Evolutionary conservation across 2,113 vertebrate species (phyloP), one percentile per base, ranked within the genome.

Genomic region (Tachysurus vachellii): DNA sequence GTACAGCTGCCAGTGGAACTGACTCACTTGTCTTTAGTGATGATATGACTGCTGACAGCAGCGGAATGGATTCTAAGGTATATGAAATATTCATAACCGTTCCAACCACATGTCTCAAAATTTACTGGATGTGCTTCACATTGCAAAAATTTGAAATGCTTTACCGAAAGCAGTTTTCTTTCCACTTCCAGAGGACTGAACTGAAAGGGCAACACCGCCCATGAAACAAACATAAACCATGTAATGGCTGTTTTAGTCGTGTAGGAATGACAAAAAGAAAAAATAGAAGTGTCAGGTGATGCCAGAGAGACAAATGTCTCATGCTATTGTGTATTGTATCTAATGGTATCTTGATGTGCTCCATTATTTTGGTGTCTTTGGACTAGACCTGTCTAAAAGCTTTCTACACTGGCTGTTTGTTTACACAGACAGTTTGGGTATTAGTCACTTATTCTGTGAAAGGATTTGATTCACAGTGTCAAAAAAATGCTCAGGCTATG

Each of bases 1-100:
- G 16, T 71, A 23, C 66, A 84, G 53, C 66, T 71, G 66, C 82
- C 19, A 73, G 21, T 54, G 28, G 53, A 76, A 70, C 21, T 70
- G 76, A 42, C 47, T 70, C 50, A 7, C 85, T 70, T 56, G n/a
- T 70, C 50, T 42, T 47, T 57, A 44, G 64, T 36, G 42, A 80
- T 70, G 59, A n/a, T 53, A 23, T 80, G 50, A 80, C 76, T n/a
- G 26, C 31, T n/a, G 61, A 42, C 26, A 73, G 53, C 53, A 10
- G 50, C 82, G 57, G 53, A 28, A 42, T 57, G 64, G 50, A 73
- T 83, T 64, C 80, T 7, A 21, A 44, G 36, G 57, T 47, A 10
- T 61, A 76, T 57, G 31, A 61, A 61, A 61, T 21, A 61, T 81
- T 81, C 79, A 81, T 81, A 42, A 80, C 56, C 1, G 31, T 81